Evolutionary conservation across 2,797 vertebrate species (phyloP), one percentile per base, ranked within the genome.

Genomic region (Bradypodion pumilum): DNA sequence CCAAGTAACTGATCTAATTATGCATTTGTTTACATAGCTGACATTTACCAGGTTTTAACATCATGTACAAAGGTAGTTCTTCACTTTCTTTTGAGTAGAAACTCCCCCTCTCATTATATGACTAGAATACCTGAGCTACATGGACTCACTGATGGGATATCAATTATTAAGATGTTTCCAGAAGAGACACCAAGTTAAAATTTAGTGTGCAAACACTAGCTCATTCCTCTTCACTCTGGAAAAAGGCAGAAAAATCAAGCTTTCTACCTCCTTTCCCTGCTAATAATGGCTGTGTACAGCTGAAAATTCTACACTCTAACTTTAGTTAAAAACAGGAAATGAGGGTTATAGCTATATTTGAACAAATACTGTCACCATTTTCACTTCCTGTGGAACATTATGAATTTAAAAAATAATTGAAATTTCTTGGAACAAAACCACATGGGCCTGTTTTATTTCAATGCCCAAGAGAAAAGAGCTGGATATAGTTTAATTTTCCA

Each of bases 51-150:
- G 13, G 37, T 69, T 75, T 49, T 59, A 87, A 79, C 21, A 86
- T 40, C 69, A 76, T 87, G 82, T 88, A 90, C 75, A 83, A 83
- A 91, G 86, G 89, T 86, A 88, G 86, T 86, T 83, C 88, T 89
- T 29, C 62, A 87, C 2, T 86, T 83, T 87, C 86, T 32, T n/a
- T 46, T 59, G 49, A 52, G 32, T 21, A 52, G 19, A 56, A 56
- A 65, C n/a, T 32, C 8, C 16, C 15, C 65, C n/a, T 66, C 27
- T 40, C 32, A 65, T 74, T 82, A 46, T 49, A 37, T 35, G 32
- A 4, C 29, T 65, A 32, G 29, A 25, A 12, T 40, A n/a, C 44
- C 40, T 82, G 32, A 74, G n/a, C 27, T 32, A 52, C 42, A 23
- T 74, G 70, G 29, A 29, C 37, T 74, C 10, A 27, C 60, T 25